Evolutionary conservation across 2,797 vertebrate genomes (phyloP).

Genomic region (Syncerus caffer): DNA sequence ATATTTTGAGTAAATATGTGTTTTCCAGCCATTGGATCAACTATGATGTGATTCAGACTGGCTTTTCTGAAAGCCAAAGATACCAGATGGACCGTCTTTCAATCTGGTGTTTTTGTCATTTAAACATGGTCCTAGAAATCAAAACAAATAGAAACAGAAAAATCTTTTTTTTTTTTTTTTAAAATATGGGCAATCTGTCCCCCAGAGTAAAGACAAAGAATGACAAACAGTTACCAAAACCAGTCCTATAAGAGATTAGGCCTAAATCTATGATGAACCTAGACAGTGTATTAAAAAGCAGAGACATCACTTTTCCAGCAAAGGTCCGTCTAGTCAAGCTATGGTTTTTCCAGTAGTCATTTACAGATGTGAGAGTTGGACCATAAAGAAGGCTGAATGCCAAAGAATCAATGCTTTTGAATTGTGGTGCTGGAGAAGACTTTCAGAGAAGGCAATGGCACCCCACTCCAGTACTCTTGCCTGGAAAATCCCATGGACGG

Average conservation of each 20-base stretch:
- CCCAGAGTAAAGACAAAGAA: slow-evolving; percentile 44
- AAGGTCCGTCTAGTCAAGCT: neutral
- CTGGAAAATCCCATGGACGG: no score
- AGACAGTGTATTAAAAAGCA: neutral
- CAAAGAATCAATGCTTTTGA: neutral
- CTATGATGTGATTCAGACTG: slow-evolving; percentile 71
- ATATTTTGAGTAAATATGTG: slow-evolving; percentile 73
- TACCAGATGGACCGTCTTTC: slow-evolving; percentile 73
- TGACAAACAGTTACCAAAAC: slow-evolving; percentile 17
- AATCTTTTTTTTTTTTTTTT: slow-evolving; percentile 35
- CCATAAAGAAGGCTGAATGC: neutral
- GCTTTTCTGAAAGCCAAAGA: slow-evolving; percentile 69
- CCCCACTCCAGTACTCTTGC: no score
- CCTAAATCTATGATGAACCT: neutral
- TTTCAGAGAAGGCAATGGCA: neutral
- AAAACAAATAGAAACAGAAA: slow-evolving; percentile 78
- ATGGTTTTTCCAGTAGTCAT: neutral
- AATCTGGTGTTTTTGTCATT: slow-evolving; percentile 75
- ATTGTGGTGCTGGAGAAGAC: neutral
- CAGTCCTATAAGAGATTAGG: neutral
- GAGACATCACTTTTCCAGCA: neutral
- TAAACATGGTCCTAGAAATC: slow-evolving; percentile 70
- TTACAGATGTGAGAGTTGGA: neutral
- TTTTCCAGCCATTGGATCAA: slow-evolving; percentile 69
- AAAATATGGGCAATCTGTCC: slow-evolving; percentile 31